Percentiles rank a stretch among this genome's conserved stretches.
Evolutionary conservation across 2,888 invertebrate species (phyloP).

Genomic region (Odontocolon sp.): DNA sequence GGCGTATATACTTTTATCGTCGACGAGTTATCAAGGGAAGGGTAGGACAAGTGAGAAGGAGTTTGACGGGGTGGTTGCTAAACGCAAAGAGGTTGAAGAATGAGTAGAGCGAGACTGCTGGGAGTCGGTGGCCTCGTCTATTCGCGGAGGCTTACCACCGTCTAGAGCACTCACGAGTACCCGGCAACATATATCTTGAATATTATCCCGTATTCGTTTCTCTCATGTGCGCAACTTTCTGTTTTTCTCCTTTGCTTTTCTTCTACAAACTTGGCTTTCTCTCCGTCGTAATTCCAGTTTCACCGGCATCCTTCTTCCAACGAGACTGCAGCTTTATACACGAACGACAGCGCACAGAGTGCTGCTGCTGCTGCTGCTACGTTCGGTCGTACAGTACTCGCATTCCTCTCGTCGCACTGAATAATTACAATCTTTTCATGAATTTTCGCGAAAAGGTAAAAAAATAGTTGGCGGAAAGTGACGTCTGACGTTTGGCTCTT

Average conservation of each 20-base stretch:
- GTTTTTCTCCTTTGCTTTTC: neutral
- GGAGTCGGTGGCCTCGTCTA: slow-evolving; percentile 52
- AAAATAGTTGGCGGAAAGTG: slow-evolving; percentile 1
- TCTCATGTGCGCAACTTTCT: neutral
- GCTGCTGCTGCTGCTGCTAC: neutral
- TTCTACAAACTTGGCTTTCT: neutral
- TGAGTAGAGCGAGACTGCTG: neutral
- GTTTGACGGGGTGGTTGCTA: too few relatives aligned
- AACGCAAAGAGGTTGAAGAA: slow-evolving; percentile 8
- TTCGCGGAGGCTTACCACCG: slow-evolving; percentile 63
- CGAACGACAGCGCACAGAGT: neutral
- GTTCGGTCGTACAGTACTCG: neutral
- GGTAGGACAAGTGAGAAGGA: slow-evolving; percentile 3
- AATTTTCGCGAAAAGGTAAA: neutral
- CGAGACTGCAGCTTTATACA: neutral
- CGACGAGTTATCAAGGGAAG: slow-evolving; percentile 29
- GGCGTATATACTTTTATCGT: slow-evolving; percentile 10
- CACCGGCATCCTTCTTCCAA: neutral
- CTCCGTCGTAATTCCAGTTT: neutral
- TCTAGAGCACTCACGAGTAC: slow-evolving; percentile 63
- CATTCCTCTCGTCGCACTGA: neutral
- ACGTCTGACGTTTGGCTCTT: neutral
- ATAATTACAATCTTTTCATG: slow-evolving; percentile 27
- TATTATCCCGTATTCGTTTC: neutral
- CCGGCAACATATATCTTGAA: slow-evolving; percentile 22